Base-by-base conservation (phyloP, 2,797 vertebrate species). In the Crenichthys baileyi region DNA sequence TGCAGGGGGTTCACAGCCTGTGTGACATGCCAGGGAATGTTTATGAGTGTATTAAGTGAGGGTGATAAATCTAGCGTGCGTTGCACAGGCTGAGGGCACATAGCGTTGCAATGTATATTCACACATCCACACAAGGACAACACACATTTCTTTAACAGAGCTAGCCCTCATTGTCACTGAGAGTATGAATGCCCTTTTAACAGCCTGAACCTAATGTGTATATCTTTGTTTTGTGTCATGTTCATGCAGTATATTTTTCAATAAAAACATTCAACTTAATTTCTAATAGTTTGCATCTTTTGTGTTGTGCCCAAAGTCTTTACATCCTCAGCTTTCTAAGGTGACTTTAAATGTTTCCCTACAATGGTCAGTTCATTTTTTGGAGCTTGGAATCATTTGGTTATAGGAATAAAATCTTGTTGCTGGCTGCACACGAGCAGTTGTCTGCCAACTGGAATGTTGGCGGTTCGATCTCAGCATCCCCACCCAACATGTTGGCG, bases 31-130 rank as follows among this genome's bases (percentile, higher is more conserved):
- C 84, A 86, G 75, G 31, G 71, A 88, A 92, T 93, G 93, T 94
- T 95, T 94, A 94, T 88, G 92, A 90, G 90, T 89, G 85, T 88
- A 94, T 94, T 95, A 93, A 92, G 90, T 90, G 85, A 90, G 87
- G 89, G 91, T 89, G 91, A 94, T 93, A 93, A 94, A 94, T 94
- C 90, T 88, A 79, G 83, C 71, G 22, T 60, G 80, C 55, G 55
- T 80, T 84, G 63, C 83, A 88, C 79, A 85, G 80, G 84, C 82
- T 80, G 85, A 80, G 78, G 80, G 77, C 48, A 65, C 51, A 58
- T 16, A 8, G 78, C 13, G 18, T 83, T 51, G 83, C 22, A 53
- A 80, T 83, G 77, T 84, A 87, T 83, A 87, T 84, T 77, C 79
- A 83, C 73, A 89, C 79, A 84, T 56, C 71, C 76, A 81, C 87